Evolutionary conservation across 2,888 invertebrate genomes (phyloP), one percentile per base, ranked within the genome.

Genomic region (Andrena flavipes): DNA sequence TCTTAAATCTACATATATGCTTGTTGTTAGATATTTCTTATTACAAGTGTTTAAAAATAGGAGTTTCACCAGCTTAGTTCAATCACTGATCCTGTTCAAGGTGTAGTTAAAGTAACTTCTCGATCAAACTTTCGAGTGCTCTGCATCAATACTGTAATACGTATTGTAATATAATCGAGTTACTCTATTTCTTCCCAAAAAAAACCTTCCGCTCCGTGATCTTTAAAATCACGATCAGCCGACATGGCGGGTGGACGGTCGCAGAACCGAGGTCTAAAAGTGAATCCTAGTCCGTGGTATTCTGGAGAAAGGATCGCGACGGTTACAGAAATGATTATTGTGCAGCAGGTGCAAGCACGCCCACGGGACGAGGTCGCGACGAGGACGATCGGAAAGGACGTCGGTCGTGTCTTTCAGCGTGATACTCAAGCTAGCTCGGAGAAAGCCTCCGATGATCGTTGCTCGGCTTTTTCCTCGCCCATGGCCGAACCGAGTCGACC

Each of bases 381-480:
- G 87, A 87, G 88, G 82, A 87, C 86, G 87, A 84, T 77, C 84
- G 72, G 63, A 77, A 84, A 84, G 76, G 70, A 78, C 68, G n/a
- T 80, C 75, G 60, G 35, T 54, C 60, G 62, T 13, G 23, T 13
- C 62, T 73, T 73, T 70, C 69, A 33, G 26, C 30, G 26, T 63
- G 16, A 51, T 23, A 54, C 69, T 16, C 16, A 20, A 56, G 59
- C 77, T 65, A 65, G 69, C 23, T 26, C 29, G 76, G 85, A 87
- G 87, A 87, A 87, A 87, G 87, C 83, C 33, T 59, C 42, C 54
- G 2, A 20, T 49, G 51, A 64, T 23, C 56, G 26, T 42, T 48
- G 67, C 30, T 10, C 64, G 73, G 73, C 73, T 72, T 82, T 78
- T 86, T 65, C 63, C 35, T 59, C 69, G 75, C 23, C 76, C 62